phyloP scores from a whole-genome alignment of 2,888 invertebrate species.

The Hartigia nigra region DNA sequence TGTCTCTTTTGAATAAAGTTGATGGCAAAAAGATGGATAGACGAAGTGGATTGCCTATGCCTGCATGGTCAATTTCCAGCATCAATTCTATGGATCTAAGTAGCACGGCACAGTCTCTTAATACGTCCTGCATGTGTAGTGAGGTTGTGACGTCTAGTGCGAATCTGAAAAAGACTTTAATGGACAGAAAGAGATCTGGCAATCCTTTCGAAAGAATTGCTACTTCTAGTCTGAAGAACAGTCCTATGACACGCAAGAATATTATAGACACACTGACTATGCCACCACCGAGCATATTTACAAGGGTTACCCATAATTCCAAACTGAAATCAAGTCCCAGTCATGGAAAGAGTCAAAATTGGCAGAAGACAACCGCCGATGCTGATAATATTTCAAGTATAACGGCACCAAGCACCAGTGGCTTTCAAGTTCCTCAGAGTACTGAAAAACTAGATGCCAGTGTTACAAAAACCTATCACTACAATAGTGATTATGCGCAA shows the following conservation, averaged over 20 bases:
- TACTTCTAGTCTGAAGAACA: constrained; percentile 47
- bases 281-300: constrained; percentile 45
- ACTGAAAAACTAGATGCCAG: background rate
- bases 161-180: constrained; percentile 45
- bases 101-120: constrained; percentile 20
- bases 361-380: background rate
- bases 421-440: background rate
- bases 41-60: background rate
- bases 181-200: constrained; percentile 15
- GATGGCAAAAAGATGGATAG: constrained; percentile 15
- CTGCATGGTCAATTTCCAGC: constrained; percentile 43
- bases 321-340: background rate
- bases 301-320: constrained; percentile 13
- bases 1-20: constrained; percentile 27
- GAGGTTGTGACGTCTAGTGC: constrained; percentile 51
- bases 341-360: background rate
- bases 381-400: background rate
- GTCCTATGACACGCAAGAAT: constrained; percentile 15
- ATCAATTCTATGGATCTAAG: constrained; percentile 41
- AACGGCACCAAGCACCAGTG: background rate
- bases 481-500: background rate
- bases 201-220: constrained; percentile 20
- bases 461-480: background rate
- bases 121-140: constrained; percentile 36
- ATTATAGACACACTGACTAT: constrained; percentile 35